These are phyloP conservation scores for Perizoma flavofasciatum DNA, from an alignment of 2,888 invertebrate genomes.

Conservation along the genomic window DNA sequence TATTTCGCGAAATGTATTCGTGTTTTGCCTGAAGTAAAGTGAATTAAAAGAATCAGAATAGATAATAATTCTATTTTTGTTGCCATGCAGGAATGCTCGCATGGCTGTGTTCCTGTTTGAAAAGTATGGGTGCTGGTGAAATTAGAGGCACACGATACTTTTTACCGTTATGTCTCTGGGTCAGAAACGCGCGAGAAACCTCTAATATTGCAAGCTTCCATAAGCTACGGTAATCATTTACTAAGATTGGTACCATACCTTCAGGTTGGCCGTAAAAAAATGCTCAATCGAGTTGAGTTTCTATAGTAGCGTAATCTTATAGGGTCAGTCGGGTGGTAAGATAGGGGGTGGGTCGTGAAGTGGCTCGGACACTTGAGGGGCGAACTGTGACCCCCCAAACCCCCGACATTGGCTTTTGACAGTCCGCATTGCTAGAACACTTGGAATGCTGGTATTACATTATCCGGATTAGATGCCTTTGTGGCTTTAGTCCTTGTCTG, in stretches of 20 bases:
- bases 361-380: slow-evolving; percentile 70
- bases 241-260: too few species aligned
- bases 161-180: too few species aligned
- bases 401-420: slow-evolving; percentile 73
- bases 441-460: slow-evolving; percentile 48
- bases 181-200: too few species aligned
- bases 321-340: slow-evolving; percentile 63
- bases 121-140: too few species aligned
- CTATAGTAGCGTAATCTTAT: slow-evolving; percentile 47
- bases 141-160: too few species aligned
- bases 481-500: slow-evolving; percentile 13
- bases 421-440: slow-evolving; percentile 67
- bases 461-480: slow-evolving; percentile 30
- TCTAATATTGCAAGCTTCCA: too few species aligned
- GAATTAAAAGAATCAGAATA: too few species aligned
- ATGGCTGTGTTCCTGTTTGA: too few species aligned
- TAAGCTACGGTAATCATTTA: too few species aligned
- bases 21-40: too few species aligned
- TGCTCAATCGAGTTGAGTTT: slow-evolving; percentile 35
- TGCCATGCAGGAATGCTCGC: too few species aligned
- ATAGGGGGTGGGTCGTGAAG: slow-evolving; percentile 51
- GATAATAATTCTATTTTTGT: too few species aligned
- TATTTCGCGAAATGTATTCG: neutral
- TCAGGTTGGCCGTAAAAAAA: neutral
- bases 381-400: slow-evolving; percentile 57